phyloP scores from a whole-genome alignment of 2,888 invertebrate genomes.

The Parnassius orleans region DNA sequence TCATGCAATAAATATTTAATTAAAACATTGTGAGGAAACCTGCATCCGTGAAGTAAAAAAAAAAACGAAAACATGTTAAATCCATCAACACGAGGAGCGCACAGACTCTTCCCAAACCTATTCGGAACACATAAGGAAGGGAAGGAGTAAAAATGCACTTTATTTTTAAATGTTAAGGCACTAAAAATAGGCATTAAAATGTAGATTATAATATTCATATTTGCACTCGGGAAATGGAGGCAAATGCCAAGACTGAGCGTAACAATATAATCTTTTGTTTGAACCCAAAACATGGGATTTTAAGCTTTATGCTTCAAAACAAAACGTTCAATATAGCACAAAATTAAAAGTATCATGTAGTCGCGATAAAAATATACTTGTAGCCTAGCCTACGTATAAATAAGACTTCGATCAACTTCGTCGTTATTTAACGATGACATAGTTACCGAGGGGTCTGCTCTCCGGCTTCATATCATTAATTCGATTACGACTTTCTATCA shows the following conservation, averaged over 20 bases:
- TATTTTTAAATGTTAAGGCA: too few species aligned
- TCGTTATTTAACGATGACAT: slow-evolving; percentile 18
- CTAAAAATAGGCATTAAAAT: too few species aligned
- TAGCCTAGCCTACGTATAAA: background rate
- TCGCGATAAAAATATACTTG: background rate
- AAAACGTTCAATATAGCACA: slow-evolving; percentile 4
- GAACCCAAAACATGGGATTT: background rate
- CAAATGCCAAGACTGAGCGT: background rate
- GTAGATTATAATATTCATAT: too few species aligned
- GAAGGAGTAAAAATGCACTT: too few species aligned
- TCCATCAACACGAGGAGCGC: too few species aligned
- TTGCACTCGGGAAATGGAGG: too few species aligned
- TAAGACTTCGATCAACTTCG: slow-evolving; percentile 18
- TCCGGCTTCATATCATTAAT: slow-evolving; percentile 44
- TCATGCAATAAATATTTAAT: too few species aligned
- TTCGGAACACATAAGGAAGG: too few species aligned
- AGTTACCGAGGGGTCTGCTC: slow-evolving; percentile 22
- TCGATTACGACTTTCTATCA: slow-evolving; percentile 49
- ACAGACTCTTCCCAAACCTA: too few species aligned
- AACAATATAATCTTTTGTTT: background rate
- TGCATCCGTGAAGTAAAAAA: too few species aligned
- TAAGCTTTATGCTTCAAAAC: background rate
- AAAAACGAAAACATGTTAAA: too few species aligned
- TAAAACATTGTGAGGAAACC: too few species aligned
- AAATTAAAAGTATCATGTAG: background rate